Conservation (phyloP, 2,113 vertebrate species). For the Oriolus oriolus region DNA sequence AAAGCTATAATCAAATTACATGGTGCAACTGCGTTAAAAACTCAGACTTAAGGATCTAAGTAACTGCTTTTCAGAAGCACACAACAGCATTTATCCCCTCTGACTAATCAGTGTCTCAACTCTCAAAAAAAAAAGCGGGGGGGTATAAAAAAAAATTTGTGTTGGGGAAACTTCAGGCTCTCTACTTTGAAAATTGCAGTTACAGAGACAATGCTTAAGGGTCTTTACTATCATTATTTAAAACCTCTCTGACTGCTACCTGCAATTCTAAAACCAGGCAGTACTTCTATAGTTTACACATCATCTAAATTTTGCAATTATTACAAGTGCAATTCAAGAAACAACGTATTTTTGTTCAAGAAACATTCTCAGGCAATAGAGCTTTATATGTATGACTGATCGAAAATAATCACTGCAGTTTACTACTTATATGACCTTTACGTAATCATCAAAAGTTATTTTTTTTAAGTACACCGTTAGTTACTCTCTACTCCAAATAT, state of each 20-base stretch:
- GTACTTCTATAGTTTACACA: neutral
- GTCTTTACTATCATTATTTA: neutral
- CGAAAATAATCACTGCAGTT: neutral
- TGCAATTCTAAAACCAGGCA: neutral
- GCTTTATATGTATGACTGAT: neutral
- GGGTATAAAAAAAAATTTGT: rapidly evolving
- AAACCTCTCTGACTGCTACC: neutral
- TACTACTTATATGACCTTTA: neutral
- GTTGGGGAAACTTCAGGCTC: neutral
- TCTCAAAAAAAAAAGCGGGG: rapidly evolving
- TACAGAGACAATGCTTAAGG: neutral
- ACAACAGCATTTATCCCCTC: neutral
- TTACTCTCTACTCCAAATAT: neutral
- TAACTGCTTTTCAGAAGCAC: neutral
- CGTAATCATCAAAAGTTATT: neutral
- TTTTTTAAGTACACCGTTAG: conserved; percentile 1
- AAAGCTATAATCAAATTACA: neutral
- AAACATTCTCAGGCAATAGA: neutral
- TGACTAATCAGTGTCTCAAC: neutral
- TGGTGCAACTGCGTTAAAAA: rapidly evolving
- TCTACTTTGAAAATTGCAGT: neutral
- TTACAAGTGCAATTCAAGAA: neutral
- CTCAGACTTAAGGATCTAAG: neutral
- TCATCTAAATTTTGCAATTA: neutral
- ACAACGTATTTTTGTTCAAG: neutral